Conservation (phyloP, 2,113 vertebrate genomes). For the Rhegmatorhina hoffmannsi region DNA sequence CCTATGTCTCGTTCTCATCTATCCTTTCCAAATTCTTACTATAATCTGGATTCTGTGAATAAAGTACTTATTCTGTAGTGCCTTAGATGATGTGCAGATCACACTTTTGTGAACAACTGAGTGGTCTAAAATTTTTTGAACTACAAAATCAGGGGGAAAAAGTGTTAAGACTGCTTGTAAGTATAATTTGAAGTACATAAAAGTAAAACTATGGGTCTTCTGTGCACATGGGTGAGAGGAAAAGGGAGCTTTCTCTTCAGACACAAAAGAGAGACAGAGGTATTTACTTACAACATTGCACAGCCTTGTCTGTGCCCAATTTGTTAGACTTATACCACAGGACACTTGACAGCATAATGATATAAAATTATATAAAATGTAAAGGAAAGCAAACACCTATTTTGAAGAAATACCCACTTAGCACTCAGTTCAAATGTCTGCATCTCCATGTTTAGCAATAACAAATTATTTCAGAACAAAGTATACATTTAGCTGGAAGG, state of each 20-base stretch:
- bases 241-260: slow-evolving; percentile 6
- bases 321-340: neutral
- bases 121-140: neutral
- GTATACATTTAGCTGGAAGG: slow-evolving; percentile 32
- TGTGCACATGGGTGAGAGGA: neutral
- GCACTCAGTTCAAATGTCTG: slow-evolving; percentile 11
- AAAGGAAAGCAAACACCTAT: slow-evolving; percentile 56
- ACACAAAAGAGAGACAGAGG: neutral
- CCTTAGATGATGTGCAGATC: neutral
- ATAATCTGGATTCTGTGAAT: neutral
- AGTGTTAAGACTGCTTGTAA: neutral
- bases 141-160: neutral
- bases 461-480: slow-evolving; percentile 53
- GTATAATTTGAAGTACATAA: neutral
- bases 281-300: slow-evolving; percentile 5
- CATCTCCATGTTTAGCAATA: neutral
- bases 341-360: slow-evolving; percentile 53
- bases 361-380: slow-evolving; percentile 37
- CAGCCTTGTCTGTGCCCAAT: neutral
- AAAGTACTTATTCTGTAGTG: neutral
- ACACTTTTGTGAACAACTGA: neutral
- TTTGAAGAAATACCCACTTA: slow-evolving; percentile 48
- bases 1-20: neutral
- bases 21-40: neutral
- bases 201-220: neutral